Percentiles rank a stretch among this genome's conserved stretches.
Evolutionary conservation across 1,140 invertebrate genomes (phyloP).

Genomic region (Sycobia sp.): DNA sequence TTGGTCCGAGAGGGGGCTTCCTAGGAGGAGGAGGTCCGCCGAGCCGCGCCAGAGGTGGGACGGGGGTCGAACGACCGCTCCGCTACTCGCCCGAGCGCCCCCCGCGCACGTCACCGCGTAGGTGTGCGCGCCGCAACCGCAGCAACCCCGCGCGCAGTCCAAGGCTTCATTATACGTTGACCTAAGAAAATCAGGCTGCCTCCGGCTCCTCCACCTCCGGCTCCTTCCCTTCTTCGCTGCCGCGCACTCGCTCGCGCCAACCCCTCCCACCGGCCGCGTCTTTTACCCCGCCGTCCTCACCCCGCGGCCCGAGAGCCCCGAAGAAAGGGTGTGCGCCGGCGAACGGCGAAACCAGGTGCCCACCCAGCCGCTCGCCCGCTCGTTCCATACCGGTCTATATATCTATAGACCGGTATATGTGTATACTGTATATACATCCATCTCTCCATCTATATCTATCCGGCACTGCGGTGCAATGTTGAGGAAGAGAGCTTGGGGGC

Average conservation of each 20-base stretch:
- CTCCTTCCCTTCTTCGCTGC: conserved; percentile 29
- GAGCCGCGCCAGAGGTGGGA: background rate
- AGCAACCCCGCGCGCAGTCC: no score
- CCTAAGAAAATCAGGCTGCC: conserved; percentile 62
- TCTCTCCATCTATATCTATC: conserved; percentile 5
- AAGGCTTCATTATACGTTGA: conserved; percentile 62
- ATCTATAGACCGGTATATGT: no score
- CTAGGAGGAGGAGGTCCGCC: conserved; percentile 19
- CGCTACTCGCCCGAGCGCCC: background rate
- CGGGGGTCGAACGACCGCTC: background rate
- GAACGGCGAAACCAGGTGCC: conserved; percentile 58
- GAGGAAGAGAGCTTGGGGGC: background rate
- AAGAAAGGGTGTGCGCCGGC: conserved; percentile 41
- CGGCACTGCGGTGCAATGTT: no score
- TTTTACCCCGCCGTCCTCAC: conserved; percentile 31
- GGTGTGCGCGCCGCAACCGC: no score
- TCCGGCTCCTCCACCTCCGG: conserved; percentile 38
- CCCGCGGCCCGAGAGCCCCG: conserved; percentile 35
- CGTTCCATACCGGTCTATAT: background rate
- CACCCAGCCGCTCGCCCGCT: conserved; percentile 40
- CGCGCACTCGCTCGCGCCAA: conserved; percentile 38
- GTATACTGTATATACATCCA: no score
- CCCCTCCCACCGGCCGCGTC: conserved; percentile 33
- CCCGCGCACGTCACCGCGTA: no score
- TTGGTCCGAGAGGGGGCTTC: conserved; percentile 46